Evolutionary conservation across 1,140 invertebrate genomes (phyloP), one percentile per base, ranked within the genome.

Genomic region (Papilio aristodemus): DNA sequence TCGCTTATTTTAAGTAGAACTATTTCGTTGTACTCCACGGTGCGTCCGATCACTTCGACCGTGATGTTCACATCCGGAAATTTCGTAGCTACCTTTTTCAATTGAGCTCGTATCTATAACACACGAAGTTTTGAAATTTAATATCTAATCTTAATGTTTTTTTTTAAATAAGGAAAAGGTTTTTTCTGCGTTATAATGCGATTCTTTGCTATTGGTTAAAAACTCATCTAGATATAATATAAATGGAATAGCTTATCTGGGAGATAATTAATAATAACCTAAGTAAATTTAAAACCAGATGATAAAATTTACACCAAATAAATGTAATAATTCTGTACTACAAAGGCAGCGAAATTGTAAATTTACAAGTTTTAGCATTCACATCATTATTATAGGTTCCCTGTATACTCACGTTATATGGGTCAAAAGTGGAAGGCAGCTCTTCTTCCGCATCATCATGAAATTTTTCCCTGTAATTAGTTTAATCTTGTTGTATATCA

Each of bases 21-120:
- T 46, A 90, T 84, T 19, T 88, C 83, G 25, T 86, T 86, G 66
- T 85, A 89, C 70, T 82, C 80, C 8, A 73, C 73, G n/a, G 88
- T 86, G 6, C 77, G 78, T 0, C 80, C 84, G 10, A 90, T 73
- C 4, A 80, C 73, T 71, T 86, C 79, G 0, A 78, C 11, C 2
- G 84, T 83, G 46, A 81, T 70, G 38, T 87, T 86, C 39, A 71
- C 74, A 2, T 83, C 32, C 2, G 62, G 43, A 71, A 83, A 76
- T 0, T 67, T 67, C 19, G 37, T 41, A 7, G 71, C 32, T 11
- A 84, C 39, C 11, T 63, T 17, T 39, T 25, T 58, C 41, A 89
- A 70, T 50, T 81, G 75, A 32, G 71, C 25, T 38, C 74, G 71
- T 60, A 86, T 78, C 85, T 88, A 72, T 11, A 78, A 78, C 11